phyloP scores from a whole-genome alignment of 1,140 invertebrate genomes.

The Cherax quadricarinatus region DNA sequence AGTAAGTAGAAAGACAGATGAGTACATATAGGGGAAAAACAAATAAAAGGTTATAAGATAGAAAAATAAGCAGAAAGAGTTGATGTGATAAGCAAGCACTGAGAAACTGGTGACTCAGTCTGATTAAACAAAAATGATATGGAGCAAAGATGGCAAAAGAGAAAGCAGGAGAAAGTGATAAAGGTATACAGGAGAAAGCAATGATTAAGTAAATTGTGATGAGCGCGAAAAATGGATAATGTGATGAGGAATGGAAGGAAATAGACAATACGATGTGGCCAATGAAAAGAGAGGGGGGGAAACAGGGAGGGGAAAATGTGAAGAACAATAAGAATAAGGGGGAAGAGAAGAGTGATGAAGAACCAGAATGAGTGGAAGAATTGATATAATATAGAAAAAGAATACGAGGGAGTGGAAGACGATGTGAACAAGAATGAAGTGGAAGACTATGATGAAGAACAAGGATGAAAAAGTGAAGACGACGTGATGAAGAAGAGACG shows the following conservation, averaged over 20 bases:
- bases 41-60: no score
- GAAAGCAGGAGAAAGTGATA: slow-evolving; percentile 39
- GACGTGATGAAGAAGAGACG: neutral
- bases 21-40: no score
- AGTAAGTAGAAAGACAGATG: no score
- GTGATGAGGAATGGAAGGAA: neutral
- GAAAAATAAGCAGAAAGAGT: no score
- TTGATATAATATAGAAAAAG: no score
- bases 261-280: neutral
- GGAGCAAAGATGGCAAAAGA: slow-evolving; percentile 29
- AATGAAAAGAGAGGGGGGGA: slow-evolving; percentile 25
- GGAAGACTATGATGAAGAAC: no score
- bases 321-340: slow-evolving; percentile 77
- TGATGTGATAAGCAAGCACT: no score
- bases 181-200: neutral
- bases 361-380: no score
- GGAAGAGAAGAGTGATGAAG: neutral
- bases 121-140: no score
- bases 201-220: neutral
- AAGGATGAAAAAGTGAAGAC: neutral
- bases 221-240: neutral
- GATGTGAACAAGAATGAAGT: no score
- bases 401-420: no score
- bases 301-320: slow-evolving; percentile 40
- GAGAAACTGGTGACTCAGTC: no score